Base-by-base conservation (phyloP, 2,888 invertebrate genomes). In the Tenthredo scrophulariae region DNA sequence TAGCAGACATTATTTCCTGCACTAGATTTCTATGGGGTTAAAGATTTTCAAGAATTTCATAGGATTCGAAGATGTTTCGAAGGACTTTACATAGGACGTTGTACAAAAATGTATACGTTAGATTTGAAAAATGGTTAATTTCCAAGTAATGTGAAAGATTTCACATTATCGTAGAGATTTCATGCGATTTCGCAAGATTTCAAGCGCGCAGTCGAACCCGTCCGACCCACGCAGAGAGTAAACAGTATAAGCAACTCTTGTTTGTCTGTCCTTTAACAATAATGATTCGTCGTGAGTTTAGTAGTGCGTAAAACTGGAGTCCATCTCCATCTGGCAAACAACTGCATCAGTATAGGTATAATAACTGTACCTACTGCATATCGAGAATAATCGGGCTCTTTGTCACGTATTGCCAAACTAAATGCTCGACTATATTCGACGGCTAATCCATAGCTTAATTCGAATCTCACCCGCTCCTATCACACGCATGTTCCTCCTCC, bases 321-420 rank as follows among this genome's bases (percentile, higher is more conserved):
- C 9, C 46, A 54, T 77, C 37, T 33, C 33, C 46, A 77, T 22
- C n/a, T 77, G 43, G 74, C 46, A 74, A 46, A 26, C 74, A 72
- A 40, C 33, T 33, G 26, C 62, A 29, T 62, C 62, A 13, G 26
- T 62, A 62, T 62, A 13, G 9, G 26, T 62, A 22, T 22, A 54
- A 54, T 54, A 54, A 33, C 29, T 18, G 67, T 74, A 5, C 37
- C 18, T 10, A 75, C 77, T 50, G 18, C 18, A 77, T 29, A 29
- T 29, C 4, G 54, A 80, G 29, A 77, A 77, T 54, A 54, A 37
- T 54, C 77, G 40, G 18, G 33, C 50, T 54, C 77, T 77, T 33
- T 80, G 80, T 80, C 65, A 54, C 50, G 54, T 80, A 65, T 80
- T 62, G 80, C 33, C 80, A 54, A 77, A 80, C 40, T 80, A 80